A percentile compares a stretch with the other conserved stretches of the same genome.
Conservation (phyloP, 2,113 vertebrate species). For the Tetrax tetrax region DNA sequence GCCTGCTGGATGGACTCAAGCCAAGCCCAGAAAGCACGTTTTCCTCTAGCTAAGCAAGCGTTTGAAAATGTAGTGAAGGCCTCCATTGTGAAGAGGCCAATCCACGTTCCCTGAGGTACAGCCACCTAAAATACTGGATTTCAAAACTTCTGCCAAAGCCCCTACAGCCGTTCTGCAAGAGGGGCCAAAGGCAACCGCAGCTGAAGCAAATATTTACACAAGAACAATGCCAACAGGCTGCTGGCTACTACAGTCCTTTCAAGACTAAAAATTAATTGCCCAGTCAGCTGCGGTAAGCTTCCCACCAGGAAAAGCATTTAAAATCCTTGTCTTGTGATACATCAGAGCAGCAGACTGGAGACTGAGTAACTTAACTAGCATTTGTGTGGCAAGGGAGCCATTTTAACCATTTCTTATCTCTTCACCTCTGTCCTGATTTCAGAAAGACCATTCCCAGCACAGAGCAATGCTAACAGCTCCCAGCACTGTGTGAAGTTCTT, state of each 20-base stretch:
- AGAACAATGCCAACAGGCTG: background rate
- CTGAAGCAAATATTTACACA: constrained; percentile 7
- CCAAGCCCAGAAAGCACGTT: background rate
- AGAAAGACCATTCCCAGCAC: background rate
- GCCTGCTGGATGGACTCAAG: background rate
- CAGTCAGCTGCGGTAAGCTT: accelerated
- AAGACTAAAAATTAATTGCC: background rate
- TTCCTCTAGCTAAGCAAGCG: background rate
- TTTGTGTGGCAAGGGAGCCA: background rate
- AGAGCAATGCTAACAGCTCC: background rate
- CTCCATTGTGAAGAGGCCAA: background rate
- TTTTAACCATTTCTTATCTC: background rate
- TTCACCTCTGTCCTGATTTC: background rate
- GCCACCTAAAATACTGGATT: accelerated
- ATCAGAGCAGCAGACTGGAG: background rate
- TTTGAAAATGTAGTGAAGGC: background rate
- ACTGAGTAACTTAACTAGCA: background rate
- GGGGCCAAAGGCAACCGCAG: background rate
- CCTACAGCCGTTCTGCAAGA: background rate
- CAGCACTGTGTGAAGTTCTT: background rate
- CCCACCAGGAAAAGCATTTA: background rate
- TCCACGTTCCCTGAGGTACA: accelerated
- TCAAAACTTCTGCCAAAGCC: background rate
- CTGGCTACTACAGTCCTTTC: background rate
- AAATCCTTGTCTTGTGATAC: background rate